Evolutionary conservation across 2,113 vertebrate genomes (phyloP), one percentile per base, ranked within the genome.

Genomic region (Chinchilla lanigera): DNA sequence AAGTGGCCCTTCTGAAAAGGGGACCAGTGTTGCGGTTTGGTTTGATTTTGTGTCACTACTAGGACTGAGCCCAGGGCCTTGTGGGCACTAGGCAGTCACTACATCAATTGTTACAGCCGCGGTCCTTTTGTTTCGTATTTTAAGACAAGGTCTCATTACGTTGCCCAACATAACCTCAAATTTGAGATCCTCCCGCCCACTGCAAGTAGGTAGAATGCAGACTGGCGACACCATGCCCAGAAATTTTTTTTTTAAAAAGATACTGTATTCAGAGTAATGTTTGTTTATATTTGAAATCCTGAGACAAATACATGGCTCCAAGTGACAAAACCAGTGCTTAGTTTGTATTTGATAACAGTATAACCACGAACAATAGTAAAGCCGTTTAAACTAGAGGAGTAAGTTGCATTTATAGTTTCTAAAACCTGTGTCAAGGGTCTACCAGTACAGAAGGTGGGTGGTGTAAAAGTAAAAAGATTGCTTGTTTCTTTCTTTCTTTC

Each of bases 211-310:
- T 78, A 50, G 75, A 33, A 50, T 50, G 33, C 3, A 47, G 41
- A 44, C 41, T 75, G 44, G 41, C 13, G 6, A 30, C 73, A 30
- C 26, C 24, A 28, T 28, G 73, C 12, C 26, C 73, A 77, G 41
- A 77, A 77, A 77, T 28, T 77, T 47, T 47, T 47, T 77, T 77
- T 73, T 73, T 73, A 2, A 2, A 80, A 78, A 82, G 77, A 71
- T 84, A 14, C 61, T 33, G 4, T 94, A 73, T 93, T 69, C 41
- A 65, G 17, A 54, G 19, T 77, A 67, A 10, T 38, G 7, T 58
- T 63, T 77, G 26, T 60, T 89, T 90, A 54, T 77, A 67, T 96
- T 81, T 69, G 75, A 87, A 96, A 44, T 54, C 80, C 1, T n/a
- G 20, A 81, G 26, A 88, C 7, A 77, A 63, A 73, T 86, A 87